A percentile compares a stretch with the other conserved stretches of the same genome.
These are phyloP conservation scores for Natator depressus DNA, from an alignment of 2,113 vertebrate species.

Conservation along the genomic window DNA sequence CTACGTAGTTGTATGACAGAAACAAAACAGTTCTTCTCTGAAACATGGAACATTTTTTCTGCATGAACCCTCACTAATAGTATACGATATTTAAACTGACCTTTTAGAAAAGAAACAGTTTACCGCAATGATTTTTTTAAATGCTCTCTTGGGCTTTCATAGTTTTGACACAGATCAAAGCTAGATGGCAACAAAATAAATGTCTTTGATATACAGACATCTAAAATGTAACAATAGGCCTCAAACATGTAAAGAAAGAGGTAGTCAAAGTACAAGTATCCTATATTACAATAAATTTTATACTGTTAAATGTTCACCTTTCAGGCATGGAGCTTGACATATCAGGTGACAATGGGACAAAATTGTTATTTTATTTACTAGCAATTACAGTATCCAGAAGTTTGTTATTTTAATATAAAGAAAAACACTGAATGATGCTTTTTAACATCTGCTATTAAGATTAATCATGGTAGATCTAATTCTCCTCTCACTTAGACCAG, in stretches of 20 bases:
- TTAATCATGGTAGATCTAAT: background rate
- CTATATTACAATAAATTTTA: background rate
- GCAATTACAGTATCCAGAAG: background rate
- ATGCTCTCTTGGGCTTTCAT: background rate
- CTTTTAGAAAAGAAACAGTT: background rate
- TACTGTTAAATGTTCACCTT: background rate
- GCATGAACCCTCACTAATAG: background rate
- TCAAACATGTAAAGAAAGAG: background rate
- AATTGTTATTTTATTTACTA: background rate
- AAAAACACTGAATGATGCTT: background rate
- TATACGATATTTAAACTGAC: background rate
- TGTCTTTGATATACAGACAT: background rate
- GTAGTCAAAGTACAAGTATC: background rate
- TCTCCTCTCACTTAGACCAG: background rate
- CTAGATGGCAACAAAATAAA: conserved; percentile 19
- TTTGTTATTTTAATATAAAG: background rate
- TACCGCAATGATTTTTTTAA: conserved; percentile 17
- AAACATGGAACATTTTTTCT: background rate
- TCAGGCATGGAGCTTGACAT: background rate
- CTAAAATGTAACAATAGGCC: conserved; percentile 26
- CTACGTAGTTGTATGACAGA: rapidly evolving
- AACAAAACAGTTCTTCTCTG: background rate
- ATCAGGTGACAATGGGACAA: background rate
- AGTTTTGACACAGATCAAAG: conserved; percentile 12
- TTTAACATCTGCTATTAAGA: background rate